Conservation (phyloP, 1,140 invertebrate species). For the Heterodera carotae region DNA sequence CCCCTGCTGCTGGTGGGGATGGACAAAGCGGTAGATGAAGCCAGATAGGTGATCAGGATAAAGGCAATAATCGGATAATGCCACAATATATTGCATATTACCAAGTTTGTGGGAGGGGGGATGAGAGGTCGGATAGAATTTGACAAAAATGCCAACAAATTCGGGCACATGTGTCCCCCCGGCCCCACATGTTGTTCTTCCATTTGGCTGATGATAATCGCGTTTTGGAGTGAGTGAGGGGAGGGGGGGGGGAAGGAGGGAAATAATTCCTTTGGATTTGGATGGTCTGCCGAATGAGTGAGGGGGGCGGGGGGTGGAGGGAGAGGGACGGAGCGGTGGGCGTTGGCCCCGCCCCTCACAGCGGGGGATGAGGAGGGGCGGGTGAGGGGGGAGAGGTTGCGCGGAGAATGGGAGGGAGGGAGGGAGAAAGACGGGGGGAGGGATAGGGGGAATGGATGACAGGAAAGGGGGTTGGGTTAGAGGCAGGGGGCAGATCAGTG, state of each 20-base stretch:
- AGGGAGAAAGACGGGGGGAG: too few relatives aligned
- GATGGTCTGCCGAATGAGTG: conserved; percentile 7
- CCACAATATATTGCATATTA: too few relatives aligned
- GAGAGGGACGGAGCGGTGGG: background rate
- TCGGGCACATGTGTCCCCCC: too few relatives aligned
- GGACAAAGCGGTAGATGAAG: too few relatives aligned
- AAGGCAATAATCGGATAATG: too few relatives aligned
- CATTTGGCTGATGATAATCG: conserved; percentile 5
- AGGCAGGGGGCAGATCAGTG: background rate
- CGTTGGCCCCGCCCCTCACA: background rate
- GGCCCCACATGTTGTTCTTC: background rate
- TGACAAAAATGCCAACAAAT: too few relatives aligned
- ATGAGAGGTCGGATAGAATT: too few relatives aligned
- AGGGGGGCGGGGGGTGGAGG: background rate
- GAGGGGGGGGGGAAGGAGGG: background rate
- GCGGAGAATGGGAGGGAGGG: background rate
- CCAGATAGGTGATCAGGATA: too few relatives aligned
- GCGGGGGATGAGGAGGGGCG: too few relatives aligned
- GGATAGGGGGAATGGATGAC: too few relatives aligned
- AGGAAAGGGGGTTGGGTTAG: background rate
- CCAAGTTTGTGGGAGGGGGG: background rate
- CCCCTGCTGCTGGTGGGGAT: too few relatives aligned
- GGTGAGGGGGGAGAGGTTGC: background rate
- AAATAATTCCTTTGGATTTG: conserved; percentile 12
- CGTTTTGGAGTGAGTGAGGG: background rate